Evolutionary conservation across 2,888 invertebrate species (phyloP).

Genomic region (Protonemura montana): DNA sequence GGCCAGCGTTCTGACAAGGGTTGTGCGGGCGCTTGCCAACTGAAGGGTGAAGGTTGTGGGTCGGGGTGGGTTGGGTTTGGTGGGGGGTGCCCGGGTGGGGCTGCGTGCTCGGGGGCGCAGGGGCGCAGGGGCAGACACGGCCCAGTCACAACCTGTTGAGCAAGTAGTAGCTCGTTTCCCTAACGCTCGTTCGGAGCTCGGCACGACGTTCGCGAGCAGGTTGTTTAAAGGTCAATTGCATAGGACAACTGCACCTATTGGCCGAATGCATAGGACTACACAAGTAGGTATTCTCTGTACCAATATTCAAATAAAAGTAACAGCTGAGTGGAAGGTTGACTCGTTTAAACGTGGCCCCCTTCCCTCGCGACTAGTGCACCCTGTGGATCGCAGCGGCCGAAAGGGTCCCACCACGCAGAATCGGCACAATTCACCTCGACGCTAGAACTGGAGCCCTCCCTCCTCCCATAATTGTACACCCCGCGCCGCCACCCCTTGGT

Average conservation of each 20-base stretch:
- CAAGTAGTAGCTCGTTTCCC: background rate
- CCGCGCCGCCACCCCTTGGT: too few species aligned
- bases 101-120: slow-evolving; percentile 37
- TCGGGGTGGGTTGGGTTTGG: slow-evolving; percentile 28
- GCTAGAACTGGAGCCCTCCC: too few species aligned
- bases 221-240: background rate
- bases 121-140: slow-evolving; percentile 18
- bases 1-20: background rate
- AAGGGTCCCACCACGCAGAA: background rate
- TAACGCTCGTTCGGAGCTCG: background rate
- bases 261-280: background rate
- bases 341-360: background rate
- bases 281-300: background rate
- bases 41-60: background rate
- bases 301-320: background rate
- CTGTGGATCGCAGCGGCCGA: background rate
- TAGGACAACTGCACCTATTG: background rate
- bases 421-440: background rate
- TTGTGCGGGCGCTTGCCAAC: background rate
- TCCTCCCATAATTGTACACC: too few species aligned
- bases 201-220: background rate
- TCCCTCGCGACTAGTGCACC: background rate
- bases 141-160: slow-evolving; percentile 34
- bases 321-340: background rate
- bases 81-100: slow-evolving; percentile 38